Evolutionary conservation across 2,888 invertebrate species (phyloP).

Genomic region (Andrena hattorfiana): DNA sequence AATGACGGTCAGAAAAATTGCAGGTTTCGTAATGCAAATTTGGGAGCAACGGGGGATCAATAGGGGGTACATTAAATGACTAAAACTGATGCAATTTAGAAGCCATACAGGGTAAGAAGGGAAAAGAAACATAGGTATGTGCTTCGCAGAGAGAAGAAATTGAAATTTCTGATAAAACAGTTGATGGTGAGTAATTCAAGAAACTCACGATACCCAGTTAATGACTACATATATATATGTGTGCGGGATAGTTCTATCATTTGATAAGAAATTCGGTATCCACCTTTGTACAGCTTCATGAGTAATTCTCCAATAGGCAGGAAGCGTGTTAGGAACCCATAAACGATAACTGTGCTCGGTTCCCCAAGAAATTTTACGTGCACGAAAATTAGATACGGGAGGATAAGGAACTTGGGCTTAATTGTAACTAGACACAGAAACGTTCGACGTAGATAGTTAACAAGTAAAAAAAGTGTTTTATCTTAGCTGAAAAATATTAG

Average conservation of each 20-base stretch:
- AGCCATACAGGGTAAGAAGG: no score
- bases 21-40: background rate
- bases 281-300: background rate
- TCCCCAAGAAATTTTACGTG: slow-evolving; percentile 36
- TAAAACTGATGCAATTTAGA: no score
- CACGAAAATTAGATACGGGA: slow-evolving; percentile 46
- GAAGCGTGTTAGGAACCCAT: slow-evolving; percentile 45
- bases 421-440: background rate
- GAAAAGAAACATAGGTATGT: no score
- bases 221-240: background rate
- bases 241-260: background rate
- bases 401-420: slow-evolving; percentile 52
- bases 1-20: slow-evolving; percentile 1
- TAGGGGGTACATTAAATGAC: no score
- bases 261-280: slow-evolving; percentile 21
- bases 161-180: no score
- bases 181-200: background rate
- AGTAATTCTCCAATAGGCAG: slow-evolving; percentile 41
- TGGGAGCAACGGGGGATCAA: background rate
- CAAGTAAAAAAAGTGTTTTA: background rate
- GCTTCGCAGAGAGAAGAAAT: no score
- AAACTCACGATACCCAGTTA: background rate
- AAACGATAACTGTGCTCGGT: slow-evolving; percentile 18
- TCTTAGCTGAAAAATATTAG: background rate
- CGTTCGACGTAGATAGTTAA: background rate